Conservation (phyloP, 2,888 invertebrate species). For the Campaea margaritaria region DNA sequence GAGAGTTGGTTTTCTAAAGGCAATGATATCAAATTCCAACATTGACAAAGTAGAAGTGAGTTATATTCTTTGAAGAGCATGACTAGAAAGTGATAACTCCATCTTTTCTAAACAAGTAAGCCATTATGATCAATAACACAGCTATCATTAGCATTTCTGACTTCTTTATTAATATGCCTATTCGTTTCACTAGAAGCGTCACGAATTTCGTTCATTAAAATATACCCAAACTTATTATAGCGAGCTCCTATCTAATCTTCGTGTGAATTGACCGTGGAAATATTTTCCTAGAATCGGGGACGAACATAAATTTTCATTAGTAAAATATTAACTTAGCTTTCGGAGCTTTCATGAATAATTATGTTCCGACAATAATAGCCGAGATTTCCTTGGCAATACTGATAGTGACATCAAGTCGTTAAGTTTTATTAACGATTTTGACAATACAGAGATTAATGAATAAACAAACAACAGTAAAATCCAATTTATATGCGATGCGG, state of each 20-base stretch:
- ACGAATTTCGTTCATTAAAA: slow-evolving; percentile 31
- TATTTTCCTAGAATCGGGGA: slow-evolving; percentile 47
- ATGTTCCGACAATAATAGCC: neutral
- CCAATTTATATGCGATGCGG: slow-evolving; percentile 77
- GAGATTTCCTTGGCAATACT: slow-evolving; percentile 3
- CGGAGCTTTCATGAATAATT: slow-evolving; percentile 21
- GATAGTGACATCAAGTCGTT: slow-evolving; percentile 19
- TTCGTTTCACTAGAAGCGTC: slow-evolving; percentile 16
- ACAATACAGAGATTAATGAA: slow-evolving; percentile 56
- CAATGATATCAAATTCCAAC: too few relatives aligned
- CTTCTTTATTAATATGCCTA: slow-evolving; percentile 25
- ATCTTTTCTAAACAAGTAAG: slow-evolving; percentile 5
- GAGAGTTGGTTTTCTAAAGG: too few relatives aligned
- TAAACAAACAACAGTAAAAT: slow-evolving; percentile 69
- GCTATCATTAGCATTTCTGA: slow-evolving; percentile 29
- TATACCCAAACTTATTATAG: slow-evolving; percentile 30
- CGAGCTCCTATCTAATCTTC: slow-evolving; percentile 45
- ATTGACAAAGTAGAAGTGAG: neutral
- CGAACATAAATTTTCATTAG: slow-evolving; percentile 43
- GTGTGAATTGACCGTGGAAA: slow-evolving; percentile 53
- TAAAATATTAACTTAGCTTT: slow-evolving; percentile 27
- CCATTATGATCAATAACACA: neutral
- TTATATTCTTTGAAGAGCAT: too few relatives aligned
- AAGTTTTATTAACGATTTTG: slow-evolving; percentile 33
- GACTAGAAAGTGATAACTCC: neutral